A percentile compares a stretch with the other conserved stretches of the same genome.
These are phyloP conservation scores for Bombus pascuorum DNA, from an alignment of 1,140 invertebrate genomes.

Conservation along the genomic window DNA sequence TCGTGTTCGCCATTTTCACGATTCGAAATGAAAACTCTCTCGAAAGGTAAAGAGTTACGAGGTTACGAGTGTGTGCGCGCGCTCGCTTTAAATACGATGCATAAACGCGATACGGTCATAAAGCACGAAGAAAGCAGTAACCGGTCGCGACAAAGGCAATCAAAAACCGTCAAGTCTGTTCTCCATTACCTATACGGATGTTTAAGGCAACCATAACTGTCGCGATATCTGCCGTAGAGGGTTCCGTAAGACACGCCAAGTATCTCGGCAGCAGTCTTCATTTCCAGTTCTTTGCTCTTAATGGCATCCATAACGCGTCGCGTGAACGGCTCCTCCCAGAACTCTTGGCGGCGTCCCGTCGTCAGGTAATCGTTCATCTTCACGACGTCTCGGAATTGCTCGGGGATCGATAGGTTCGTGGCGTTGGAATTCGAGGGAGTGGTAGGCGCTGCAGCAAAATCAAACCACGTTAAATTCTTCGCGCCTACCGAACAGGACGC, in stretches of 20 bases:
- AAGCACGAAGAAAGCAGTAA: conserved; percentile 1
- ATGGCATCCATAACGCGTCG: conserved; percentile 93
- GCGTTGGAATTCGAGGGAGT: conserved; percentile 77
- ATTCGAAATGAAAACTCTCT: background rate
- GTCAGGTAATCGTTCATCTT: conserved; percentile 95
- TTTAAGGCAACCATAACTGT: conserved; percentile 94
- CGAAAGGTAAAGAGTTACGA: background rate
- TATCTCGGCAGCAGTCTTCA: conserved; percentile 95
- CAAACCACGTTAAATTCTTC: conserved; percentile 12
- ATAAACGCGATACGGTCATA: background rate
- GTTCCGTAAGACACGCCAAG: conserved; percentile 95
- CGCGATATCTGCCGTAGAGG: conserved; percentile 92
- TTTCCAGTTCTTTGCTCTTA: conserved; percentile 94
- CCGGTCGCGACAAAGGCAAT: conserved; percentile 28
- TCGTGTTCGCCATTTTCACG: background rate
- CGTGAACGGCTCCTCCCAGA: conserved; percentile 94
- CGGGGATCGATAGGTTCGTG: conserved; percentile 77
- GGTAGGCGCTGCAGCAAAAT: conserved; percentile 63
- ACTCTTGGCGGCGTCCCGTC: conserved; percentile 92
- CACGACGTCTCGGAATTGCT: conserved; percentile 89
- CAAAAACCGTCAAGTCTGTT: background rate
- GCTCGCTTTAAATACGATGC: background rate
- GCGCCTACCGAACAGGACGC: conserved; percentile 2
- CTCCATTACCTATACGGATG: conserved; percentile 87
- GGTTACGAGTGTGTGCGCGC: too few species aligned